Evolutionary conservation across 2,797 vertebrate species (phyloP).

Genomic region (Trichosurus vulpecula): DNA sequence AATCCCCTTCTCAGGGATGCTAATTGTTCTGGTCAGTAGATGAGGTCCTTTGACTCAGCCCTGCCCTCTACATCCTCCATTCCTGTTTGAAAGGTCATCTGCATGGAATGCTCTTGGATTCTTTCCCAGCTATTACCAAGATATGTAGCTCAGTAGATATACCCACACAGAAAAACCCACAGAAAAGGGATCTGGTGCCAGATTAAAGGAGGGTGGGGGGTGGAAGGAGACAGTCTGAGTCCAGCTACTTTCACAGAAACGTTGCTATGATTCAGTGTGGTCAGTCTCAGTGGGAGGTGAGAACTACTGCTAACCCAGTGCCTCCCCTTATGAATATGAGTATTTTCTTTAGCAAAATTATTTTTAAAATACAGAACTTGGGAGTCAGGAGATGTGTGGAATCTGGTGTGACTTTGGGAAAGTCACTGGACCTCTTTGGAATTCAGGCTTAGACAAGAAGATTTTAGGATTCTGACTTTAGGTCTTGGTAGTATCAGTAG

Average conservation of each 20-base stretch:
- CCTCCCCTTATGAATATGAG: not conserved
- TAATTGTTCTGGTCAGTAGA: not conserved
- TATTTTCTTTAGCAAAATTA: not conserved
- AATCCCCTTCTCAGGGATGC: not conserved
- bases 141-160: not conserved
- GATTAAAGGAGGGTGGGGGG: not conserved
- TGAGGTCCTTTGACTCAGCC: not conserved
- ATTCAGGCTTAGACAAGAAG: not conserved
- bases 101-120: not conserved
- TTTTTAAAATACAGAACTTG: not conserved
- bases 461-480: not conserved
- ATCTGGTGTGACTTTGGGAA: not conserved
- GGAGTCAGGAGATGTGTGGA: not conserved
- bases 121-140: conserved; percentile 1
- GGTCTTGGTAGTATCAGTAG: not conserved
- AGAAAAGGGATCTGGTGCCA: conserved; percentile 45
- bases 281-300: not conserved
- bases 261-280: not conserved
- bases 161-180: conserved; percentile 3
- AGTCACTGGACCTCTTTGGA: not conserved
- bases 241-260: not conserved
- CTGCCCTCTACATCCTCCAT: not conserved
- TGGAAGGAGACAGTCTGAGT: not conserved
- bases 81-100: not conserved
- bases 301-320: not conserved